Evolutionary conservation across 2,797 vertebrate species (phyloP).

Genomic region (Esox lucius): DNA sequence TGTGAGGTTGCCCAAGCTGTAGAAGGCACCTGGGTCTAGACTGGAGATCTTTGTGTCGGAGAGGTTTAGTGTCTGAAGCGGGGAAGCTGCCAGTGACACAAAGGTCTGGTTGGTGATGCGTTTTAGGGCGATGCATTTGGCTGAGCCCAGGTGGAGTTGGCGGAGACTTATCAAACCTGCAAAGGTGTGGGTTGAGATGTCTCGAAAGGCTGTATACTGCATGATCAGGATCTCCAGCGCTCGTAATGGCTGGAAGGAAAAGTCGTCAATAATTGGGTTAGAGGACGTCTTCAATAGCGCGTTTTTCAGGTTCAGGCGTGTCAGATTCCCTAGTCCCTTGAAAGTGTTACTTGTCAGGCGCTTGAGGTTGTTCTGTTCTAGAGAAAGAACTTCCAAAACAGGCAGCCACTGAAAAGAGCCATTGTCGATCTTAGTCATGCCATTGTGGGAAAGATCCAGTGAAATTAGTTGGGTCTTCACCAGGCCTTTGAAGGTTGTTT

Average conservation of each 20-base stretch:
- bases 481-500: slow-evolving; percentile 78
- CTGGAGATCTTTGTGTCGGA: slow-evolving; percentile 72
- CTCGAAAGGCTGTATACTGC: slow-evolving; percentile 69
- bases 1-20: slow-evolving; percentile 74
- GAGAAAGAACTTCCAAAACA: slow-evolving; percentile 73
- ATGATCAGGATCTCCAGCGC: slow-evolving; percentile 80
- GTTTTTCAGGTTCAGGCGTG: slow-evolving; percentile 74
- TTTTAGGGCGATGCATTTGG: slow-evolving; percentile 64
- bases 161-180: slow-evolving; percentile 80
- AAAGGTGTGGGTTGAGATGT: slow-evolving; percentile 78
- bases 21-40: slow-evolving; percentile 80
- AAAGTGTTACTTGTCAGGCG: slow-evolving; percentile 76
- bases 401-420: slow-evolving; percentile 83
- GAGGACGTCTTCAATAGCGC: slow-evolving; percentile 66
- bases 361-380: slow-evolving; percentile 78
- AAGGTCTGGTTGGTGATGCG: slow-evolving; percentile 82
- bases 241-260: slow-evolving; percentile 80
- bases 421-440: slow-evolving; percentile 67
- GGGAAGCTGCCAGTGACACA: slow-evolving; percentile 80
- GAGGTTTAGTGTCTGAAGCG: slow-evolving; percentile 82
- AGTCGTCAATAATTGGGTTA: slow-evolving; percentile 77
- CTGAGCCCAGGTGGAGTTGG: slow-evolving; percentile 79
- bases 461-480: slow-evolving; percentile 76
- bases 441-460: slow-evolving; percentile 84
- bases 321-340: slow-evolving; percentile 79